phyloP scores from a whole-genome alignment of 2,113 vertebrate species.

The Mesocricetus auratus region DNA sequence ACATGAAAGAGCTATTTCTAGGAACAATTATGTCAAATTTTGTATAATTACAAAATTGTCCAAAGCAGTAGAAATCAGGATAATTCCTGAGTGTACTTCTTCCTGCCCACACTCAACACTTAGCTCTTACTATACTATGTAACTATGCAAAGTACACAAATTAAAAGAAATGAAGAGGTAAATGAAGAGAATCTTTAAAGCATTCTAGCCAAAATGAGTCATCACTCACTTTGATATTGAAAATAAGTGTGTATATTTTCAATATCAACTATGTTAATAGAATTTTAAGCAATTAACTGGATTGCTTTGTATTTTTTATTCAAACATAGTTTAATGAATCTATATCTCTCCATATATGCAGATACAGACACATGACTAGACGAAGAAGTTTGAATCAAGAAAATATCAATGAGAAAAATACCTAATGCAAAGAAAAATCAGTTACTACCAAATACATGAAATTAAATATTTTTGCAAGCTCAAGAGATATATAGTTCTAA shows the following conservation, averaged over 20 bases:
- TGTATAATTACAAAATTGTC: constrained; percentile 9
- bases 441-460: constrained; percentile 68
- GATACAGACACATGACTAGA: not conserved
- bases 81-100: not conserved
- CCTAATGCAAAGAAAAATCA: constrained; percentile 60
- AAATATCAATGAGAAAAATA: constrained; percentile 65
- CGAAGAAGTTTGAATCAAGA: constrained; percentile 18
- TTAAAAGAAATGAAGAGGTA: not conserved
- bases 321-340: not conserved
- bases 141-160: not conserved
- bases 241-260: constrained; percentile 16
- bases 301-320: constrained; percentile 28
- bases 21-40: not conserved
- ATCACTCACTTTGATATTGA: not conserved
- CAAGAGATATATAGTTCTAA: constrained; percentile 36
- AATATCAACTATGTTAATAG: not conserved
- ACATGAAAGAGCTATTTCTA: not conserved
- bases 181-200: not conserved
- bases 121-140: not conserved
- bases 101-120: not conserved
- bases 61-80: not conserved
- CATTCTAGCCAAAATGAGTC: constrained; percentile 8
- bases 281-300: not conserved
- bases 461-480: constrained; percentile 69
- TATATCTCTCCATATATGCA: not conserved